These are phyloP conservation scores for Anoplius nigerrimus DNA, from an alignment of 2,888 invertebrate genomes.

Conservation along the genomic window DNA sequence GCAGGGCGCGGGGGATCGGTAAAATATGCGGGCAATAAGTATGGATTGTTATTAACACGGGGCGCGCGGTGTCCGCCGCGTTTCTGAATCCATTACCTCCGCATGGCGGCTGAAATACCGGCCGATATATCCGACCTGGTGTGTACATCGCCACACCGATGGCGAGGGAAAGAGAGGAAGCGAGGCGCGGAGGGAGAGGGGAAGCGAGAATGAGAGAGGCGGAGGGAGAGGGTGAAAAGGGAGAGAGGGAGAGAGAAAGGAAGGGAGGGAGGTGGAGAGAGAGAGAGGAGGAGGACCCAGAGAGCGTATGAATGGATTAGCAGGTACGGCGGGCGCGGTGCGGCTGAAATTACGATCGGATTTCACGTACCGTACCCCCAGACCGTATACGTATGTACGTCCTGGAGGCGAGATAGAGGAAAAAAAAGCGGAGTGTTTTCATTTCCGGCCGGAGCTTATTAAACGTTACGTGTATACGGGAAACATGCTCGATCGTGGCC, in stretches of 20 bases:
- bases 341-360: slow-evolving; percentile 72
- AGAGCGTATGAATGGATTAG: slow-evolving; percentile 73
- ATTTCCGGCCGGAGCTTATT: slow-evolving; percentile 50
- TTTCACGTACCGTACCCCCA: slow-evolving; percentile 60
- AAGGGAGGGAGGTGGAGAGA: slow-evolving; percentile 15
- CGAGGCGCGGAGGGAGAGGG: slow-evolving; percentile 34
- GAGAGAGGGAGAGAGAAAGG: slow-evolving; percentile 26
- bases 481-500: slow-evolving; percentile 36
- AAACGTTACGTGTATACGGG: slow-evolving; percentile 44
- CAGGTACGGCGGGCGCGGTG: slow-evolving; percentile 66
- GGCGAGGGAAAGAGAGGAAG: slow-evolving; percentile 46
- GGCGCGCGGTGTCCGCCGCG: slow-evolving; percentile 74
- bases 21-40: slow-evolving; percentile 76
- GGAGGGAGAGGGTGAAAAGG: slow-evolving; percentile 35
- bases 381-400: slow-evolving; percentile 42
- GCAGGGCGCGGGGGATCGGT: slow-evolving; percentile 73
- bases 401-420: slow-evolving; percentile 37
- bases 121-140: slow-evolving; percentile 73
- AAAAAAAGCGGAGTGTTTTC: slow-evolving; percentile 46
- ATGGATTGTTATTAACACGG: slow-evolving; percentile 76
- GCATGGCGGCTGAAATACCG: slow-evolving; percentile 76
- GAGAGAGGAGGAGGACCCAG: slow-evolving; percentile 42
- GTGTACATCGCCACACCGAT: slow-evolving; percentile 68
- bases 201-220: slow-evolving; percentile 19
- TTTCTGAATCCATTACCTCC: slow-evolving; percentile 76